A percentile compares a stretch with the other conserved stretches of the same genome.
Conservation (phyloP, 2,113 vertebrate genomes). For the Electrona antarctica region DNA sequence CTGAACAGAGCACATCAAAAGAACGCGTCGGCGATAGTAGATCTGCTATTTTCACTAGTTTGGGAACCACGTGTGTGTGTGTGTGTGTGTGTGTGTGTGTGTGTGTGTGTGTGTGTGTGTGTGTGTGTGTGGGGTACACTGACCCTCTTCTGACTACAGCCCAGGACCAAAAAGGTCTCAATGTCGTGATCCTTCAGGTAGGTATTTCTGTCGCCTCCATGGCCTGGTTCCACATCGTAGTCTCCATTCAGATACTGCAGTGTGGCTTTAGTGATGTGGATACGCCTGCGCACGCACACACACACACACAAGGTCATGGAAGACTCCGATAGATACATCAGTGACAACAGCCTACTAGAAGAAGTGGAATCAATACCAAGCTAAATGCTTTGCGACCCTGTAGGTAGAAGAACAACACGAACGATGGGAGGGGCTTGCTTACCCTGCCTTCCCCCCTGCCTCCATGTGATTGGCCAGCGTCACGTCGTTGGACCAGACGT, state of each 20-base stretch:
- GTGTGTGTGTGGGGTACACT: constrained; percentile 45
- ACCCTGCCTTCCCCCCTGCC: constrained; percentile 92
- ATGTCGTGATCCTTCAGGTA: constrained; percentile 95
- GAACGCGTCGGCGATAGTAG: too few species aligned
- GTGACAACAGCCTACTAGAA: neutral
- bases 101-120: constrained; percentile 19
- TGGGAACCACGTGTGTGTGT: constrained; percentile 2
- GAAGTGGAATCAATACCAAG: neutral
- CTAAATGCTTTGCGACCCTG: neutral
- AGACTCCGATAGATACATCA: neutral
- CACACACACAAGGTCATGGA: neutral
- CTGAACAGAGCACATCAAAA: too few species aligned
- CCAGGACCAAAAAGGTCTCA: constrained; percentile 93
- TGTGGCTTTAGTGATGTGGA: constrained; percentile 95
- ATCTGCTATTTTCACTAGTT: too few species aligned
- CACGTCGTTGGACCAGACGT: constrained; percentile 97
- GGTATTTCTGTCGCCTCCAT: constrained; percentile 89
- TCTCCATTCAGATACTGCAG: constrained; percentile 94
- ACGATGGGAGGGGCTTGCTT: constrained; percentile 55
- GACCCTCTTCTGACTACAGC: constrained; percentile 95
- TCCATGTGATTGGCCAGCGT: constrained; percentile 97
- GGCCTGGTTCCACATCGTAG: constrained; percentile 94
- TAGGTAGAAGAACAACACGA: too few species aligned
- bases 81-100: constrained; percentile 18
- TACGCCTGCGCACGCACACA: constrained; percentile 79